Conservation (phyloP, 2,797 vertebrate genomes). For the Muraenolepis orangiensis region DNA sequence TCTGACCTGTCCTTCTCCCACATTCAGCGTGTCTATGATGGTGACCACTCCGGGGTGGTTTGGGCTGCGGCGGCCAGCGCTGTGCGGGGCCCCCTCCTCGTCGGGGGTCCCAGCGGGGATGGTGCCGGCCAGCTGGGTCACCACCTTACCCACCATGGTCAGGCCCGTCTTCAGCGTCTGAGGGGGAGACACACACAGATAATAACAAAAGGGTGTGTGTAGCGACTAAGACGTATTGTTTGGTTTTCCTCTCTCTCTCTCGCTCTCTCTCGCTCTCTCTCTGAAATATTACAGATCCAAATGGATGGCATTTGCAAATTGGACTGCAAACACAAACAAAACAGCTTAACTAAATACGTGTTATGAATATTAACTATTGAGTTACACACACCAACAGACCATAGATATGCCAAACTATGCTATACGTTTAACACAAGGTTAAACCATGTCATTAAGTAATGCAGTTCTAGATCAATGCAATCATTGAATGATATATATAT, state of each 20-base stretch:
- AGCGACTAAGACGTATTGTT: no score
- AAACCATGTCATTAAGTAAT: neutral
- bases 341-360: neutral
- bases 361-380: no score
- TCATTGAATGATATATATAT: neutral
- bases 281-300: neutral
- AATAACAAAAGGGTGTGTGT: no score
- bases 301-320: neutral
- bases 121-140: slow-evolving; percentile 91
- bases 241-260: no score
- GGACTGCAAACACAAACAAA: neutral
- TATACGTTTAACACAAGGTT: neutral
- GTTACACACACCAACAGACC: neutral
- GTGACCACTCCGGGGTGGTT: slow-evolving; percentile 90
- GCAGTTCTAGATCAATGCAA: neutral
- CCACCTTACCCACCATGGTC: slow-evolving; percentile 97
- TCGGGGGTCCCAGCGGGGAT: slow-evolving; percentile 84
- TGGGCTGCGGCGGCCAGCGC: slow-evolving; percentile 82
- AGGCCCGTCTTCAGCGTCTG: slow-evolving; percentile 95
- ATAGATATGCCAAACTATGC: neutral
- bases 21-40: slow-evolving; percentile 90
- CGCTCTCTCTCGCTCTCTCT: no score
- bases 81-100: slow-evolving; percentile 85
- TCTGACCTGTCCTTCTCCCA: slow-evolving; percentile 93
- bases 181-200: no score